phyloP scores from a whole-genome alignment of 2,113 vertebrate species.

The Telmatochromis sp. region DNA sequence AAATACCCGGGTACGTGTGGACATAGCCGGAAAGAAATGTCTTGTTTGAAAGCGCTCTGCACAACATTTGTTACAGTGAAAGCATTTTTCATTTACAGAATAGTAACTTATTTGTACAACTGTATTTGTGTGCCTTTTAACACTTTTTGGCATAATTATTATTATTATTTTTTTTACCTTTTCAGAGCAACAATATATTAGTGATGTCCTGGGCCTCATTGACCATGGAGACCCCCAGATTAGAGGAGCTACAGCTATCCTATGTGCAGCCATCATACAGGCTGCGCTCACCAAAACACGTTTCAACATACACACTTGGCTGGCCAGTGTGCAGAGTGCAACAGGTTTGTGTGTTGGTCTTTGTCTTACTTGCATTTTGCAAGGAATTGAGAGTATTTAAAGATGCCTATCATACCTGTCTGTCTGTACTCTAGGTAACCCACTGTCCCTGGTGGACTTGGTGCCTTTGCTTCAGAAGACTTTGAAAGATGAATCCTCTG shows the following conservation, averaged over 20 bases:
- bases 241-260: slow-evolving; percentile 87
- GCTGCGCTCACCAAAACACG: slow-evolving; percentile 85
- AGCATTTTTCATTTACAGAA: background rate
- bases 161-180: background rate
- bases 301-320: slow-evolving; percentile 83
- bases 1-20: too few relatives aligned
- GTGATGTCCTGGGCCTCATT: slow-evolving; percentile 83
- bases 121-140: background rate
- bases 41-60: background rate
- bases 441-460: slow-evolving; percentile 82
- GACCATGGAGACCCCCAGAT: slow-evolving; percentile 94
- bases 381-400: background rate
- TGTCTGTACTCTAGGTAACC: slow-evolving; percentile 71
- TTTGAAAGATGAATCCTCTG: slow-evolving; percentile 89
- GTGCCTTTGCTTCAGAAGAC: slow-evolving; percentile 83
- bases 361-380: background rate
- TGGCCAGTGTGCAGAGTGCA: slow-evolving; percentile 71
- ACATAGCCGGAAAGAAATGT: background rate
- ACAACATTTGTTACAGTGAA: background rate
- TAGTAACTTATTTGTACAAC: background rate
- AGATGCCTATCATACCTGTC: background rate
- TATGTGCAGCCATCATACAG: slow-evolving; percentile 85
- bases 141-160: background rate
- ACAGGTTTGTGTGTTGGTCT: slow-evolving; percentile 72
- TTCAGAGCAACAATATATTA: slow-evolving; percentile 91